Evolutionary conservation across 1,140 invertebrate species (phyloP), one percentile per base, ranked within the genome.

Genomic region (Nasonia vitripennis): DNA sequence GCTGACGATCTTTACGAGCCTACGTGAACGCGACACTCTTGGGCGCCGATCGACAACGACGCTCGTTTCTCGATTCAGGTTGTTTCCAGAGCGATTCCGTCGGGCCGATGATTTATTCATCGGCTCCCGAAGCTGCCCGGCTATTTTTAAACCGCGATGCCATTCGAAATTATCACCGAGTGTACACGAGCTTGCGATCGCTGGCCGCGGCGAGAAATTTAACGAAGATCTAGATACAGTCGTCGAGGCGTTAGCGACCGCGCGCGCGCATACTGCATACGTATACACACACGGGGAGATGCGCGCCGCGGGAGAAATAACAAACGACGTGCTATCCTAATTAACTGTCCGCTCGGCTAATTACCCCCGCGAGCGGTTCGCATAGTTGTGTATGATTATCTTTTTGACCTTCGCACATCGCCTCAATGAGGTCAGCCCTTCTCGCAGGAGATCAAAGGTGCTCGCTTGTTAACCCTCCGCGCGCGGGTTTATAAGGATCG

Each of bases 241-340:
- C 45, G 81, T 75, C 81, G 23, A 20, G 34, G 20, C 20, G 27
- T 41, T 23, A 70, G 78, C 12, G 27, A 34, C 11, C 20, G 4
- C 41, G 11, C n/a, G 34, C 77, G 17, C 31, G 70, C 41, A 31
- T 48, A 14, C n/a, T 41, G 70, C 41, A 31, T 48, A 14, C 17
- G 12, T 34, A 62, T 27, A 78, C 68, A 78, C 55, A 17, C 14
- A 62, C 20, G 37, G 12, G 55, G 17, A 23, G n/a, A 67, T 51
- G 78, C 41, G 71, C 34, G 17, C 67, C 74, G 17, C 79, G 14
- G 11, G 62, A 89, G 88, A 90, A 91, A 89, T 91, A 91, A 91
- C 88, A 88, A 89, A 91, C 88, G 86, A 90, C 88, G 89, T 91
- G 90, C 89, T 82, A 91, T 90, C 86, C 87, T 91, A 91, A 91